These are phyloP conservation scores for Proales similis DNA, from an alignment of 1,140 invertebrate genomes.

Conservation along the genomic window DNA sequence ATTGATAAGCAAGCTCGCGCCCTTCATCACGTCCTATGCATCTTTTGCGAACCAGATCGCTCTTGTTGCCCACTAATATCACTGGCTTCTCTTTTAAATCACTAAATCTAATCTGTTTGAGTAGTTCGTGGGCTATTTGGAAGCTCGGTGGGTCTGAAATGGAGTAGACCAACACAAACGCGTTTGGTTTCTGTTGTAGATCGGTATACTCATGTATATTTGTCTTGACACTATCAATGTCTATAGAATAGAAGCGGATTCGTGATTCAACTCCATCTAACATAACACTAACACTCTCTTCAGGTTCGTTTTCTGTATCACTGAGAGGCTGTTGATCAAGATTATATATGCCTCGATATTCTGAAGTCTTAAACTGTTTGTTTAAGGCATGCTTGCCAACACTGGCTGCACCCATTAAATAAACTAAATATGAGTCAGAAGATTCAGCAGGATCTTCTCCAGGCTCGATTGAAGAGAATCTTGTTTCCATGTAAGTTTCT, in stretches of 20 bases:
- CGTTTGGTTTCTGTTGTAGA: constrained; percentile 19
- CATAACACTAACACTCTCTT: constrained; percentile 20
- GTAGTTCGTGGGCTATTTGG: constrained; percentile 8
- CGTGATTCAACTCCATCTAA: constrained; percentile 35
- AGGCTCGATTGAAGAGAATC: too few relatives aligned
- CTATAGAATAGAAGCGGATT: constrained; percentile 22
- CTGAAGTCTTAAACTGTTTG: constrained; percentile 36
- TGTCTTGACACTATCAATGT: constrained; percentile 4
- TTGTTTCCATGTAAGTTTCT: too few relatives aligned
- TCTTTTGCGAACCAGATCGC: constrained; percentile 34
- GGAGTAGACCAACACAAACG: constrained; percentile 35
- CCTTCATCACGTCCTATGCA: constrained; percentile 24
- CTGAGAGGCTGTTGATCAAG: background rate
- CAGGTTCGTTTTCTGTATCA: constrained; percentile 12
- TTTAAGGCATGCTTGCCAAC: constrained; percentile 32
- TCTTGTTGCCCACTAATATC: constrained; percentile 36
- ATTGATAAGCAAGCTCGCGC: background rate
- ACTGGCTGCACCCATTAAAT: constrained; percentile 15
- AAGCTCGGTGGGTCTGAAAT: constrained; percentile 19
- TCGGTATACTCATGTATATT: background rate
- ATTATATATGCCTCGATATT: constrained; percentile 37
- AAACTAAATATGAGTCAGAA: constrained; percentile 19
- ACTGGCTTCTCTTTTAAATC: constrained; percentile 26
- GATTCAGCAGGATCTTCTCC: background rate
- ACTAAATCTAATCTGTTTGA: constrained; percentile 23